A percentile compares a stretch with the other conserved stretches of the same genome.
Evolutionary conservation across 2,888 invertebrate species (phyloP).

Genomic region (Mythimna lalbum): DNA sequence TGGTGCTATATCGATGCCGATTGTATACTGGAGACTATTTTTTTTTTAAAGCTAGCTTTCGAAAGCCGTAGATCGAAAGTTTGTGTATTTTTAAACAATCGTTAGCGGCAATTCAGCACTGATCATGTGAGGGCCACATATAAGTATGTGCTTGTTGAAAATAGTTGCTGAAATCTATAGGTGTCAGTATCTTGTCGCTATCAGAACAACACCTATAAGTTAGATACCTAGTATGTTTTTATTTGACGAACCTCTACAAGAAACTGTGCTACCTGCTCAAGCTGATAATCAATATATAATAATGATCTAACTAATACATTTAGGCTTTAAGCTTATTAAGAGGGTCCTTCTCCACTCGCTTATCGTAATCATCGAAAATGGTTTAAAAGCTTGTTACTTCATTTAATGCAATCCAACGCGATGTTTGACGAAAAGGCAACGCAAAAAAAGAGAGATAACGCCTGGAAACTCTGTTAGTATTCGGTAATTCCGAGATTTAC

Average conservation of each 20-base stretch:
- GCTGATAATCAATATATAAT: neutral
- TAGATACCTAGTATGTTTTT: no score
- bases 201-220: neutral
- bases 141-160: no score
- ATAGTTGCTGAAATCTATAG: neutral
- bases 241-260: neutral
- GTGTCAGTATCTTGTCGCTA: neutral
- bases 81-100: neutral
- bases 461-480: no score
- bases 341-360: no score
- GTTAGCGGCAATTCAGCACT: neutral
- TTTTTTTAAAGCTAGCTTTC: no score
- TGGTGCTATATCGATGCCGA: neutral
- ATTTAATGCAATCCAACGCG: no score
- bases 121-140: neutral
- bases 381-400: no score
- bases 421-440: no score
- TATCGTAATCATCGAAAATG: no score
- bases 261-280: neutral
- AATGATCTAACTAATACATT: neutral
- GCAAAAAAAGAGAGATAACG: no score
- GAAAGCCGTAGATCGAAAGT: neutral
- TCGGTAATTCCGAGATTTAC: no score
- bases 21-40: neutral
- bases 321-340: no score